Evolutionary conservation across 2,113 vertebrate species (phyloP), one percentile per base, ranked within the genome.

Genomic region (Solea senegalensis): DNA sequence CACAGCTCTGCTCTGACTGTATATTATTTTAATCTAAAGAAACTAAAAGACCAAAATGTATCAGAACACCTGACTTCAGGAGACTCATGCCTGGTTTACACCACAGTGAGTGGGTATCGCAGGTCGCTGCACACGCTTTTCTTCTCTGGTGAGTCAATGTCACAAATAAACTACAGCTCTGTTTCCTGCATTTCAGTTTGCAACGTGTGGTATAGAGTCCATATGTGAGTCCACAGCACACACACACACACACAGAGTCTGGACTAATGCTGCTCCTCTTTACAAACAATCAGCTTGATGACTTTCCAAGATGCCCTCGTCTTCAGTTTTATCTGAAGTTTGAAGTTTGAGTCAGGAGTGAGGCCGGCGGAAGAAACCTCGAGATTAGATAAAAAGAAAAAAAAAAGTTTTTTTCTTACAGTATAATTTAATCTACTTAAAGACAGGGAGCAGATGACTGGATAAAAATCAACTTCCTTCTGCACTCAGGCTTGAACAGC

Each of bases 201-300:
- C 34, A 34, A 34, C 5, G 34, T 21, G 34, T 34, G 34, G 5
- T 34, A 34, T 34, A 34, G 34, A 34, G 34, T 34, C 34, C 34
- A 34, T 34, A 34, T 34, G 34, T 34, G 34, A 34, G 34, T 34
- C 34, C 5, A 7, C 48, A 50, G 5, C 7, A 4, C 43, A 58
- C 68, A 59, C 50, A 54, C 81, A 82, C 65, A 69, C 63, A 67
- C 69, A 81, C 63, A 77, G 80, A 78, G 43, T 80, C 68, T 84
- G 76, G 34, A 34, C 34, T 4, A 34, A 34, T 34, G 34, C 34
- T 16, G 57, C 73, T 34, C 34, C 78, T 82, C 83, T 92, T 88
- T 89, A 88, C 90, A 90, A 91, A 93, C 89, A 90, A 89, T 90
- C 78, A 78, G 87, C 82, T 87, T 75, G 90, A 90, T 91, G 89